Evolutionary conservation across 2,797 vertebrate species (phyloP), one percentile per base, ranked within the genome.

Genomic region (Sardinella longiceps): DNA sequence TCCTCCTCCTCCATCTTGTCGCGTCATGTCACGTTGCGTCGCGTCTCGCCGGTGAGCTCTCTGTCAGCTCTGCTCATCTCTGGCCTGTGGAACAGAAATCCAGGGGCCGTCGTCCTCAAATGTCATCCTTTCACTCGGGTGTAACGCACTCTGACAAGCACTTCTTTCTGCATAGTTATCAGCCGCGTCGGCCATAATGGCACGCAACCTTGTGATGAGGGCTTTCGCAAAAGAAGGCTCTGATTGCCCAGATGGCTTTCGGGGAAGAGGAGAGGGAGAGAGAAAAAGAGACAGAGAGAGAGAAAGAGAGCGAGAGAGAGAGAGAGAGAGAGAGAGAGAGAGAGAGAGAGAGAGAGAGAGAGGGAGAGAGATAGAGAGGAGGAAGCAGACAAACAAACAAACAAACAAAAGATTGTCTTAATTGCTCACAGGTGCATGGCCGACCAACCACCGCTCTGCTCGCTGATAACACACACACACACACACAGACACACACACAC

Each of bases 381-480:
- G n/a, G n/a, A n/a, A n/a, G n/a, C n/a, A n/a, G n/a, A n/a, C n/a
- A 33, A 70, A 37, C 30, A 77, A 77, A 77, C 70, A 77, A 77
- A 77, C 70, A 77, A 77, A 77, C 37, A 39, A 43, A 37, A 77
- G 70, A 77, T 43, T 77, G 70, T 23, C 70, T 43, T 77, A 77
- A 77, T 77, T 77, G 37, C 70, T 77, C 70, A 43, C 70, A 77
- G 70, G 70, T 77, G 70, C 20, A 5, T 77, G 70, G 70, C 37
- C 18, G 33, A 77, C 70, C 70, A 77, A 43, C 70, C 37, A 77
- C 37, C 5, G 18, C 70, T 89, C 88, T 87, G 18, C 70, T 89
- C 88, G 87, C 80, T 82, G 83, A 90, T 84, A 74, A 86, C 28
- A 51, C n/a, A 37, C 63, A 37, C n/a, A n/a, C n/a, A n/a, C n/a